Conservation (phyloP, 2,113 vertebrate species). For the Cyanistes caeruleus region DNA sequence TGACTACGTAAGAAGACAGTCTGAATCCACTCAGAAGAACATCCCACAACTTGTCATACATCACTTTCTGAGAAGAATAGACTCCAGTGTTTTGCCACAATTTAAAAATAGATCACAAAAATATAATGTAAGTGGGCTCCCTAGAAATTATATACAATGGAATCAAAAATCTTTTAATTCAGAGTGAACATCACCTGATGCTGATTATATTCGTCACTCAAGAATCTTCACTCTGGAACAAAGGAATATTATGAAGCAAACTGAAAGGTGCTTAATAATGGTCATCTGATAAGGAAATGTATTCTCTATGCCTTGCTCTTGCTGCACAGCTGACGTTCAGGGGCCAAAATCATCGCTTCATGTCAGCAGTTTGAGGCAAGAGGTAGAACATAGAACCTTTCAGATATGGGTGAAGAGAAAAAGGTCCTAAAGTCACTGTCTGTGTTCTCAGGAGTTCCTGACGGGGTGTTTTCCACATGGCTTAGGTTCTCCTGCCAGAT, state of each 20-base stretch:
- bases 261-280: background rate
- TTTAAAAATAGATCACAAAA: slow-evolving; percentile 23
- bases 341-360: background rate
- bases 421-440: background rate
- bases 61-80: slow-evolving; percentile 15
- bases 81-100: background rate
- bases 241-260: slow-evolving; percentile 5
- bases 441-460: background rate
- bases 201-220: slow-evolving; percentile 19
- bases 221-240: background rate
- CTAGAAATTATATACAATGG: background rate
- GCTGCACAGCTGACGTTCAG: background rate
- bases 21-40: background rate
- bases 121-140: background rate
- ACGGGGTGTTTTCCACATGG: background rate
- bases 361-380: background rate
- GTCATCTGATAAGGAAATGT: background rate
- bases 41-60: background rate
- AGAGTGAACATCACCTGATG: background rate
- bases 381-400: background rate
- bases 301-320: background rate
- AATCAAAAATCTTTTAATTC: slow-evolving; percentile 6
- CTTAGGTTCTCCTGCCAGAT: background rate
- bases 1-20: background rate
- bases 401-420: background rate